Percentiles rank a stretch among this genome's conserved stretches.
Evolutionary conservation across 2,113 vertebrate species (phyloP).

Genomic region (Dicerorhinus sumatrensis): DNA sequence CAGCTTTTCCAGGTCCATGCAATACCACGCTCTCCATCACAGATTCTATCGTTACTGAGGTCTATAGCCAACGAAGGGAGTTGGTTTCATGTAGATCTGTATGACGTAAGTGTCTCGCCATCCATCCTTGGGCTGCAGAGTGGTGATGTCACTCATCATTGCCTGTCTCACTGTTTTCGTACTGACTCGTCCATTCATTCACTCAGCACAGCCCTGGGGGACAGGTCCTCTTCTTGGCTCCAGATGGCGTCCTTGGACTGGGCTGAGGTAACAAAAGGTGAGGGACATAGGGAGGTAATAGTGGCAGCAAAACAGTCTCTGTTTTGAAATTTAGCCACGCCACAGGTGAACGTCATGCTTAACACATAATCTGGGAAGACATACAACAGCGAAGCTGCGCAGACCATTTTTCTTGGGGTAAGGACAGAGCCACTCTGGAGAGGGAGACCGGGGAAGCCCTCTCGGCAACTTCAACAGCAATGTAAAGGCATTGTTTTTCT

Average conservation of each 20-base stretch:
- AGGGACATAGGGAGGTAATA: background rate
- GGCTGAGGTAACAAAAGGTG: background rate
- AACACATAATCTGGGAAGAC: background rate
- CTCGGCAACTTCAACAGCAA: accelerated
- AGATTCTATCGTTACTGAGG: background rate
- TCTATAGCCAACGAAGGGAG: accelerated
- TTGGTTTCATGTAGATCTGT: background rate
- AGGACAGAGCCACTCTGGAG: background rate
- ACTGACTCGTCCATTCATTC: background rate
- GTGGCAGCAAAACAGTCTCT: background rate
- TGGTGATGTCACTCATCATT: accelerated
- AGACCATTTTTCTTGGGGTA: background rate
- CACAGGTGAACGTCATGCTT: background rate
- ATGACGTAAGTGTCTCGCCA: too few relatives aligned
- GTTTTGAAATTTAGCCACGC: background rate
- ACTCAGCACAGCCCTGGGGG: background rate
- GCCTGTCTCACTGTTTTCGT: background rate
- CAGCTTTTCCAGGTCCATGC: background rate
- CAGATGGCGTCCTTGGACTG: too few relatives aligned
- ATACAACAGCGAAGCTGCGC: background rate
- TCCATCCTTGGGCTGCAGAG: background rate
- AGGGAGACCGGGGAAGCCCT: background rate
- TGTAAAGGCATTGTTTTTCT: background rate
- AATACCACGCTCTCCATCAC: background rate
- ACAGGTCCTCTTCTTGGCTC: background rate